phyloP scores from a whole-genome alignment of 2,888 invertebrate species.

The Amphiduros pacificus region DNA sequence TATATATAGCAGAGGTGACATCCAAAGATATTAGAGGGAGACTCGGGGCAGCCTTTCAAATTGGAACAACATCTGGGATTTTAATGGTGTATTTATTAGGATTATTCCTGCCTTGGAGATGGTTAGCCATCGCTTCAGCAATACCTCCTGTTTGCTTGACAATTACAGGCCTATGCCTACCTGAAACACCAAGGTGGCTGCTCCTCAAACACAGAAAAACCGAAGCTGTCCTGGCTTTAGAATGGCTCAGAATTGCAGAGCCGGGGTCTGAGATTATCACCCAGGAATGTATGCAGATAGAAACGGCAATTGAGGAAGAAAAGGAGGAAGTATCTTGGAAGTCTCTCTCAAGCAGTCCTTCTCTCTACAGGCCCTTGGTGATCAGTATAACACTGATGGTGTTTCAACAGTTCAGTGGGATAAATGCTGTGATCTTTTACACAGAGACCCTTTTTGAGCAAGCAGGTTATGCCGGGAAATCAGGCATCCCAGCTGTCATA shows the following conservation, averaged over 20 bases:
- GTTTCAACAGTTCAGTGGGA: constrained; percentile 10
- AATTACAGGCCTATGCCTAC: background rate
- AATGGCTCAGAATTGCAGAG: background rate
- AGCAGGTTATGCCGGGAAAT: constrained; percentile 4
- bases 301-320: too few relatives aligned
- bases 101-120: constrained; percentile 1
- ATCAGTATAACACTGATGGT: constrained; percentile 10
- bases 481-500: constrained; percentile 3
- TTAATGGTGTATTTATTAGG: constrained; percentile 2
- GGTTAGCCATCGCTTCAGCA: constrained; percentile 3
- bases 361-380: constrained; percentile 1
- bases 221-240: background rate
- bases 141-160: background rate
- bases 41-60: background rate
- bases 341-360: background rate
- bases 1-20: constrained; percentile 9
- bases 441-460: constrained; percentile 7
- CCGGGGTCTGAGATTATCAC: background rate
- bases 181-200: constrained; percentile 14
- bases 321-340: background rate
- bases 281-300: too few relatives aligned
- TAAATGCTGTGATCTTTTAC: constrained; percentile 12
- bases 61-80: background rate
- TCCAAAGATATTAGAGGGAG: constrained; percentile 1
- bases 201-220: background rate